A percentile compares a stretch with the other conserved stretches of the same genome.
These are phyloP conservation scores for Schizopygopsis malacanthus DNA, from an alignment of 2,797 vertebrate genomes.

Conservation along the genomic window DNA sequence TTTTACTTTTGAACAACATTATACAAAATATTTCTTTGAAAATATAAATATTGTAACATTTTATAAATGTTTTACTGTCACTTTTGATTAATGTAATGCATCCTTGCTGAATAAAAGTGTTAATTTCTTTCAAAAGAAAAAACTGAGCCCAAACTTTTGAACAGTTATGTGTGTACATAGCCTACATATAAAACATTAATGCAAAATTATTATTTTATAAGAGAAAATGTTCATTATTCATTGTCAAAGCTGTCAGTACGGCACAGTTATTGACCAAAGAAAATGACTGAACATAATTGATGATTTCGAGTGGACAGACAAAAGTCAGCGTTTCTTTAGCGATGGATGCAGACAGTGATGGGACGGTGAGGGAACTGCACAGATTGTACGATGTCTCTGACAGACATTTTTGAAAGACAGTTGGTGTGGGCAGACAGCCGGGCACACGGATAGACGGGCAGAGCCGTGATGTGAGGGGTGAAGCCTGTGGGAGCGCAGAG, in stretches of 20 bases:
- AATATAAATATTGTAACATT: neutral
- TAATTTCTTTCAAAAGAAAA: neutral
- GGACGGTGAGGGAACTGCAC: neutral
- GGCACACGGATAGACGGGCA: slow-evolving; percentile 29
- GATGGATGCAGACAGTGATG: neutral
- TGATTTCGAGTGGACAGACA: neutral
- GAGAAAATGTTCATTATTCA: neutral
- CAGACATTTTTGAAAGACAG: slow-evolving; percentile 20
- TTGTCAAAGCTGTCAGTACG: neutral
- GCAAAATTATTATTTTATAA: neutral
- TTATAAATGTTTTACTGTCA: neutral
- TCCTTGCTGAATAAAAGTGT: neutral
- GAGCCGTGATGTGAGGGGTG: slow-evolving; percentile 32
- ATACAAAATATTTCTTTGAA: neutral
- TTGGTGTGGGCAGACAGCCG: slow-evolving; percentile 23
- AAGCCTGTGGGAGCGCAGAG: slow-evolving; percentile 34
- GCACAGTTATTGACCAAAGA: neutral
- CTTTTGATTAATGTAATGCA: neutral
- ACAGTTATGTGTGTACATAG: neutral
- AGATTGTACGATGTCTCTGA: neutral
- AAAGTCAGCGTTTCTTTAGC: neutral
- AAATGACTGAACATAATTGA: neutral
- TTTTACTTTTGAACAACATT: neutral
- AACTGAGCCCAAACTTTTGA: neutral
- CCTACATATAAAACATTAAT: neutral